Conservation (phyloP, 1,140 invertebrate genomes). For the Formica selysi region DNA sequence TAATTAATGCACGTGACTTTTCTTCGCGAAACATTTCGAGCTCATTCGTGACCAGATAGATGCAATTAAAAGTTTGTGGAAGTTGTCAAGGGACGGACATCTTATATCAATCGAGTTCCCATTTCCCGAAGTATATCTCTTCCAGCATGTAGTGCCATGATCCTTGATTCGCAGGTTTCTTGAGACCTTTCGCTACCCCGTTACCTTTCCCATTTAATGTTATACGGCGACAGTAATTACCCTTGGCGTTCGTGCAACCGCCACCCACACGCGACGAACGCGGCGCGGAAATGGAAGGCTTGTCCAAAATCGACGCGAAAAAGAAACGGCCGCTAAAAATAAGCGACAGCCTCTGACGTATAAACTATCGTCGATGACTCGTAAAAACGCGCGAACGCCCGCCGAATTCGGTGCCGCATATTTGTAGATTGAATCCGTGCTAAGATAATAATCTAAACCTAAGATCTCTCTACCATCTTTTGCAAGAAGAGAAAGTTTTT, state of each 20-base stretch:
- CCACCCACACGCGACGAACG: not conserved
- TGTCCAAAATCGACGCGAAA: slow-evolving; percentile 26
- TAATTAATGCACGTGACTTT: not conserved
- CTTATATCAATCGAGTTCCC: not conserved
- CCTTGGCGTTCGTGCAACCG: not conserved
- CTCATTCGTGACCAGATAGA: not conserved
- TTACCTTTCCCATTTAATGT: slow-evolving; percentile 56
- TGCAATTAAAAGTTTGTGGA: not conserved
- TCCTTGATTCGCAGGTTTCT: not conserved
- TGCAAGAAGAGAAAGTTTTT: not conserved
- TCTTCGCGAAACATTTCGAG: not conserved
- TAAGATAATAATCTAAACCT: no score
- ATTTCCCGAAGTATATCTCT: not conserved
- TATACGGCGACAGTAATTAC: slow-evolving; percentile 30
- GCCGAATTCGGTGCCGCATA: not conserved
- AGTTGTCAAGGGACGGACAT: not conserved
- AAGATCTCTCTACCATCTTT: no score
- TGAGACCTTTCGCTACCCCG: slow-evolving; percentile 29
- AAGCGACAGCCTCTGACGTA: slow-evolving; percentile 7
- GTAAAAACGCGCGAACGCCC: not conserved
- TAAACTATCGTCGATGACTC: not conserved
- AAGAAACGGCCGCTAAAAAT: slow-evolving; percentile 30
- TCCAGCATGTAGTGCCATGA: not conserved
- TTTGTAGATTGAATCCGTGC: not conserved
- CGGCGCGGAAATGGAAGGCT: slow-evolving; percentile 30